These are phyloP conservation scores for Galago senegalensis DNA, from an alignment of 2,797 vertebrate species.

Conservation along the genomic window DNA sequence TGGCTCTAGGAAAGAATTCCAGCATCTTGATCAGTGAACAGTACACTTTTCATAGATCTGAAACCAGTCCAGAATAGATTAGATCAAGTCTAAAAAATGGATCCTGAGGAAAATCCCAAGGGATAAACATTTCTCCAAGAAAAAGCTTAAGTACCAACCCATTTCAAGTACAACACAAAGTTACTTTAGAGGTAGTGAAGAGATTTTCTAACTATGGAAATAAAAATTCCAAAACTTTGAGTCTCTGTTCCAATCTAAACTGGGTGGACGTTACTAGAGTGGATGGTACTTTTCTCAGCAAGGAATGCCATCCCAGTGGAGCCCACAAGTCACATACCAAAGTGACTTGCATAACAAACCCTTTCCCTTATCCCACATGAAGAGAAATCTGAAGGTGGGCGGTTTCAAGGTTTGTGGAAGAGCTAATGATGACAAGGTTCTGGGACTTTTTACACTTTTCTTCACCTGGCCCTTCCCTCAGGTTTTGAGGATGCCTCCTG, in stretches of 20 bases:
- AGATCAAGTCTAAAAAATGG: neutral
- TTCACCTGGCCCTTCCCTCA: neutral
- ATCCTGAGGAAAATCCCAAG: neutral
- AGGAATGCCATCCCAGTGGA: neutral
- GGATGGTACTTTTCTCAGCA: neutral
- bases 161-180: neutral
- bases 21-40: neutral
- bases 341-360: neutral
- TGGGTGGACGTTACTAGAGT: neutral
- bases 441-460: neutral
- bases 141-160: neutral
- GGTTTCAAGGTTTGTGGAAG: neutral
- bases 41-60: conserved; percentile 7
- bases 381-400: neutral
- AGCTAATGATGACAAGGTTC: neutral
- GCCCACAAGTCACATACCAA: neutral
- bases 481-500: neutral
- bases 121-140: neutral
- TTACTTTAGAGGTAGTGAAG: neutral
- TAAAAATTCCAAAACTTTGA: neutral
- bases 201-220: neutral
- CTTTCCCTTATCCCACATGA: neutral
- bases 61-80: conserved; percentile 39
- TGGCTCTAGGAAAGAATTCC: neutral
- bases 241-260: neutral